Percentiles rank a stretch among this genome's conserved stretches.
These are phyloP conservation scores for Eurosta solidaginis DNA, from an alignment of 1,140 invertebrate genomes.

Conservation along the genomic window DNA sequence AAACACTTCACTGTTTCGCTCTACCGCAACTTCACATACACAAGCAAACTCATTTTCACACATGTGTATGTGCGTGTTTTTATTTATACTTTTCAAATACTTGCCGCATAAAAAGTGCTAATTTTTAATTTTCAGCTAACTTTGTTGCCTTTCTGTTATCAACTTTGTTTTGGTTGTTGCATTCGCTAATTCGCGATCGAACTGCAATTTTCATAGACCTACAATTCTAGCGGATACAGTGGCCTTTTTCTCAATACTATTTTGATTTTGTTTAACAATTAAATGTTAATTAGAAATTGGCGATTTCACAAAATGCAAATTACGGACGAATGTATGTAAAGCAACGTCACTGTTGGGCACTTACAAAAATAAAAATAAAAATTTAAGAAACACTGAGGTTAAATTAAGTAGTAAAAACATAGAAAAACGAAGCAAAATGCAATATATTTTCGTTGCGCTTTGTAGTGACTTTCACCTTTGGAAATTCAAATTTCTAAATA, in stretches of 20 bases:
- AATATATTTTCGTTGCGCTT: no score
- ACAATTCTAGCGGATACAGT: neutral
- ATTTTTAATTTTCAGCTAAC: neutral
- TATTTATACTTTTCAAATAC: neutral
- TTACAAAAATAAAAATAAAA: neutral
- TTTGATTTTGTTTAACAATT: neutral
- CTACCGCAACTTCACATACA: neutral
- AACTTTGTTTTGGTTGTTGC: neutral
- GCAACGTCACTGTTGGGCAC: neutral
- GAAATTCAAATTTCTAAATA: neutral
- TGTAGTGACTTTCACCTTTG: no score
- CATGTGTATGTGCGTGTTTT: neutral
- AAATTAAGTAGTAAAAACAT: no score
- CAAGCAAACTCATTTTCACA: neutral
- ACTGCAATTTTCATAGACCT: neutral
- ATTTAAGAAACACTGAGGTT: neutral
- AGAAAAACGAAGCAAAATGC: no score
- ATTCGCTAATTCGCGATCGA: neutral
- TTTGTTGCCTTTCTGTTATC: conserved; percentile 18
- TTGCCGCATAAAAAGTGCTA: conserved; percentile 5
- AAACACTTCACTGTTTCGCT: neutral
- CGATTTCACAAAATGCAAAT: neutral
- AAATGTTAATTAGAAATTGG: neutral
- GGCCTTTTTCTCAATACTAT: neutral
- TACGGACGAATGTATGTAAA: neutral